Evolutionary conservation across 2,888 invertebrate genomes (phyloP).

Genomic region (Hypomecis atomaria): DNA sequence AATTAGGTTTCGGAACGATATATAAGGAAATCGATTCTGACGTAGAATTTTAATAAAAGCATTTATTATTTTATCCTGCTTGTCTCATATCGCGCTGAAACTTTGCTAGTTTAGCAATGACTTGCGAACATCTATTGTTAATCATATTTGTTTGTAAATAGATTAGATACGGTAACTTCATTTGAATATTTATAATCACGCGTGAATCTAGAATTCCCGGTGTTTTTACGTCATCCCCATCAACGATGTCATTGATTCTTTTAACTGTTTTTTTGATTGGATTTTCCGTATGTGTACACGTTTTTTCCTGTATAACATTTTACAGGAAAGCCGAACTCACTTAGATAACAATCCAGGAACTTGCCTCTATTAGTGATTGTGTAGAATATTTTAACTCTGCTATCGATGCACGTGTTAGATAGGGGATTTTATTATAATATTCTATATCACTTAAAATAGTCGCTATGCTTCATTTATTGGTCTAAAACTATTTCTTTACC

Average conservation of each 20-base stretch:
- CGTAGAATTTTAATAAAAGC: slow-evolving; percentile 3
- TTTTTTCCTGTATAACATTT: neutral
- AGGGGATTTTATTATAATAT: too few relatives aligned
- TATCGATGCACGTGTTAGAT: too few relatives aligned
- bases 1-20: neutral
- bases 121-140: slow-evolving; percentile 16
- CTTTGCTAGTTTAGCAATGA: slow-evolving; percentile 28
- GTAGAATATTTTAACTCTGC: too few relatives aligned
- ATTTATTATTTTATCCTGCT: slow-evolving; percentile 7
- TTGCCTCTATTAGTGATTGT: neutral
- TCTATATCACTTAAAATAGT: too few relatives aligned
- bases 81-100: slow-evolving; percentile 5
- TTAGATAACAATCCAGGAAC: neutral
- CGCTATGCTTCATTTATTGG: too few relatives aligned
- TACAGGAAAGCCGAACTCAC: neutral
- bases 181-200: slow-evolving; percentile 26
- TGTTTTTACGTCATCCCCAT: neutral
- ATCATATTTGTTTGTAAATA: too few relatives aligned
- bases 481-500: too few relatives aligned
- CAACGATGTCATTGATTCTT: neutral
- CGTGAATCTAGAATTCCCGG: neutral
- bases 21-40: neutral
- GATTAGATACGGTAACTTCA: slow-evolving; percentile 20
- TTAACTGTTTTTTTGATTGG: neutral
- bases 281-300: neutral